Percentiles rank a stretch among this genome's conserved stretches.
phyloP scores from a whole-genome alignment of 2,797 vertebrate species.

The Cossypha caffra region DNA sequence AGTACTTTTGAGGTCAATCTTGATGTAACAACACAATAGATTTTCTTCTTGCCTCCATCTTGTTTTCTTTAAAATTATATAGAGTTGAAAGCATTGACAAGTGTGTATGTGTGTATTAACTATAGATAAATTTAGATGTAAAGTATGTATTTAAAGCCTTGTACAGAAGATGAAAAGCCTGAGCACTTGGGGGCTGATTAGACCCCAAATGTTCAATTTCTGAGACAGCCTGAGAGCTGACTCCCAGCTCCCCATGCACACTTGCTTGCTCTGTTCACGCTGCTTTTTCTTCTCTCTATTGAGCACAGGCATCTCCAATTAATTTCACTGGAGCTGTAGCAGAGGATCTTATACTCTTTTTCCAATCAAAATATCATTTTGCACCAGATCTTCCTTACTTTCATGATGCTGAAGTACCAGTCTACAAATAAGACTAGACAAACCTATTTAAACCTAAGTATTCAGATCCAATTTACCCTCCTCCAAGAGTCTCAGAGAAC shows the following conservation, averaged over 20 bases:
- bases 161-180: neutral
- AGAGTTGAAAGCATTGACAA: neutral
- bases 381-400: neutral
- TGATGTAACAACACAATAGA: neutral
- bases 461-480: neutral
- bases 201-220: neutral
- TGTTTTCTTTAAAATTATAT: neutral
- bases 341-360: neutral
- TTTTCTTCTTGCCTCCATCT: neutral
- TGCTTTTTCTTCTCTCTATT: neutral
- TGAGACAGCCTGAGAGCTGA: neutral
- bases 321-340: neutral
- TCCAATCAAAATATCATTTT: neutral
- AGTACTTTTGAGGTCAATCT: neutral
- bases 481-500: neutral
- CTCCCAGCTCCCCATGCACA: neutral
- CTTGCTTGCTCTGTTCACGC: neutral
- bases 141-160: neutral
- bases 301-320: neutral
- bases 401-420: neutral
- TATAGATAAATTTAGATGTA: neutral
- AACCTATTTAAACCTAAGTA: neutral
- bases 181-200: neutral
- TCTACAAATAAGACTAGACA: neutral
- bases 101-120: neutral